Evolutionary conservation across 2,888 invertebrate genomes (phyloP).

Genomic region (Resseliella maxima): DNA sequence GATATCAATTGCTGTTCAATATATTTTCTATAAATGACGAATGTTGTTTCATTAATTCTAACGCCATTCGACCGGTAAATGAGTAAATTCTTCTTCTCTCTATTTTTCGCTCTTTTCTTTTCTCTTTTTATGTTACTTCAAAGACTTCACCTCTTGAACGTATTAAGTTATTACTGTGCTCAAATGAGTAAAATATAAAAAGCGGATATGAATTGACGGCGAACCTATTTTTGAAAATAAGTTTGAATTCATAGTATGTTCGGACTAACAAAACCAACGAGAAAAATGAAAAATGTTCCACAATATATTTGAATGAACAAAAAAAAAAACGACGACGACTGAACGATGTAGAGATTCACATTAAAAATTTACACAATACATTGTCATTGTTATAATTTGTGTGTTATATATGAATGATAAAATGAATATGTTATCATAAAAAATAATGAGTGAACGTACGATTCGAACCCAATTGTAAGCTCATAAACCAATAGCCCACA

Average conservation of each 20-base stretch:
- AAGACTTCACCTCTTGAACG: conserved; percentile 30
- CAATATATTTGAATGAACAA: not conserved
- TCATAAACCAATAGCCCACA: not conserved
- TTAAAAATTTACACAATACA: not conserved
- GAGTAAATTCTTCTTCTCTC: not conserved
- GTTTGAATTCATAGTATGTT: not conserved
- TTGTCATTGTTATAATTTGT: not conserved
- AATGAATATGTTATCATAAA: conserved; percentile 23
- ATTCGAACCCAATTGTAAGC: not conserved
- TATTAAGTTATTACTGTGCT: not conserved
- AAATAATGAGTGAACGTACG: not conserved
- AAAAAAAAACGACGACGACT: not conserved
- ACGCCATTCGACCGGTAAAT: not conserved
- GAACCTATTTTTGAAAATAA: not conserved
- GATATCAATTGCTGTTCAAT: not conserved
- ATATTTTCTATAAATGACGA: too few relatives aligned
- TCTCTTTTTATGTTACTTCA: not conserved
- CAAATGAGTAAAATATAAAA: not conserved
- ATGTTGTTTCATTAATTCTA: not conserved
- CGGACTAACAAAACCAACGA: not conserved
- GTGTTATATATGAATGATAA: not conserved
- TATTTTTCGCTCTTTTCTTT: not conserved
- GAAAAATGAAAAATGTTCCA: not conserved
- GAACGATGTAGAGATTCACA: not conserved
- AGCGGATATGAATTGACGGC: not conserved